Base-by-base conservation (phyloP, 1,140 invertebrate species). In the Telenomus remus region DNA sequence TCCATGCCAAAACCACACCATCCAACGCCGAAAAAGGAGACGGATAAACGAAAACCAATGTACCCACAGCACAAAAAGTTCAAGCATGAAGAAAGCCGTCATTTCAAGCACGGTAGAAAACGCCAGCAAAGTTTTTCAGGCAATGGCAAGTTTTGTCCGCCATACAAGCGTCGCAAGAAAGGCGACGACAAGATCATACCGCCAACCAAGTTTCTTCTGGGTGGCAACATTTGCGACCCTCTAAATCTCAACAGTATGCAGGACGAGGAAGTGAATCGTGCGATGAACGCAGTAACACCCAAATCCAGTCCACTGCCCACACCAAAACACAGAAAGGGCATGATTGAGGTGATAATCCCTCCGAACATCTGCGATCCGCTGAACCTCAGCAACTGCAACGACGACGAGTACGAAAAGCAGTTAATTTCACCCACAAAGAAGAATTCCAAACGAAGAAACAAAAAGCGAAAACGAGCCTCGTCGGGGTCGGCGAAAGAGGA, bases 191-290 rank as follows among this genome's bases (percentile, higher is more conserved):
- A 33, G 13, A 89, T 90, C 69, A 85, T 87, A 57, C 92, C 95
- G 34, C 96, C 96, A 0, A 97, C 95, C 1, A 97, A 97, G 86
- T 98, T 98, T 89, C 88, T 98, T 5, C 89, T 98, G 0, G 97
- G 97, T 50, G 97, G 97, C 13, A 98, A 97, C 83, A 98, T 98
- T 76, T 94, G 93, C 73, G 97, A 99, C 89, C 97, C 97, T 0
- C 86, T 99, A 9, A 98, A 99, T 89, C 88, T 99, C 51, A 96
- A 96, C 79, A 96, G 96, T 83, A 89, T 98, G 79, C 94, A 95
- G 84, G 93, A 96, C 87, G 95, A 96, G 85, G 94, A 95, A 83
- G 91, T 95, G 7, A 95, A 95, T 70, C 90, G 93, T 79, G 92
- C 93, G 33, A 93, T 96, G 89, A 97, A 96, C 89, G 94, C 95